Evolutionary conservation across 2,888 invertebrate genomes (phyloP).

Genomic region (Achlya flavicornis): DNA sequence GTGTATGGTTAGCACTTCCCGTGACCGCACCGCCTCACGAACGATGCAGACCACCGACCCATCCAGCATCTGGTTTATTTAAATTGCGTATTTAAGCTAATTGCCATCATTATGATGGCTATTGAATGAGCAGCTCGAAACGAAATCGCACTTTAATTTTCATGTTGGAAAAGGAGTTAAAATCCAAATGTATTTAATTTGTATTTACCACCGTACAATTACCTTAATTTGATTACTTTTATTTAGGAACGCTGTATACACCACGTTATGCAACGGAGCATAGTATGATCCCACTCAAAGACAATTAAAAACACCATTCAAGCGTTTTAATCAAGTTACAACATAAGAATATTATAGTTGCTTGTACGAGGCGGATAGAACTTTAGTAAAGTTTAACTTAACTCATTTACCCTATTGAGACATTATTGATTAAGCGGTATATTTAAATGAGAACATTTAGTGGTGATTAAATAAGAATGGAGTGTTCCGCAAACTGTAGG

Average conservation of each 20-base stretch:
- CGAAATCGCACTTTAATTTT: conserved; percentile 52
- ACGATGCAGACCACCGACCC: conserved; percentile 38
- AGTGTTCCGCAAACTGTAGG: conserved; percentile 52
- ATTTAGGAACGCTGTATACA: neutral
- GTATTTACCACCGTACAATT: conserved; percentile 17
- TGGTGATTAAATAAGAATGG: conserved; percentile 48
- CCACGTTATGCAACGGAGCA: too few species aligned
- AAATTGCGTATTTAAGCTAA: conserved; percentile 68
- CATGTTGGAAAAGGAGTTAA: conserved; percentile 44
- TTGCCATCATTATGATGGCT: conserved; percentile 59
- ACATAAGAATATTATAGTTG: neutral
- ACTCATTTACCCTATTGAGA: neutral
- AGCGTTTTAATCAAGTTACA: neutral
- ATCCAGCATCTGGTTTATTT: conserved; percentile 62
- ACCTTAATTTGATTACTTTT: neutral
- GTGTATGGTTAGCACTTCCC: neutral
- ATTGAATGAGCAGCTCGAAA: conserved; percentile 54
- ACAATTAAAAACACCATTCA: neutral
- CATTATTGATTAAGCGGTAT: conserved; percentile 18
- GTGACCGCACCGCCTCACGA: neutral
- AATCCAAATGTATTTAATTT: conserved; percentile 28
- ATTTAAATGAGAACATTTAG: conserved; percentile 31
- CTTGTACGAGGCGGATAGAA: neutral
- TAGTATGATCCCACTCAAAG: neutral
- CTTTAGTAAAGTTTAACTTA: neutral